Conservation (phyloP, 1,140 invertebrate genomes). For the Oryctes rhinoceros region DNA sequence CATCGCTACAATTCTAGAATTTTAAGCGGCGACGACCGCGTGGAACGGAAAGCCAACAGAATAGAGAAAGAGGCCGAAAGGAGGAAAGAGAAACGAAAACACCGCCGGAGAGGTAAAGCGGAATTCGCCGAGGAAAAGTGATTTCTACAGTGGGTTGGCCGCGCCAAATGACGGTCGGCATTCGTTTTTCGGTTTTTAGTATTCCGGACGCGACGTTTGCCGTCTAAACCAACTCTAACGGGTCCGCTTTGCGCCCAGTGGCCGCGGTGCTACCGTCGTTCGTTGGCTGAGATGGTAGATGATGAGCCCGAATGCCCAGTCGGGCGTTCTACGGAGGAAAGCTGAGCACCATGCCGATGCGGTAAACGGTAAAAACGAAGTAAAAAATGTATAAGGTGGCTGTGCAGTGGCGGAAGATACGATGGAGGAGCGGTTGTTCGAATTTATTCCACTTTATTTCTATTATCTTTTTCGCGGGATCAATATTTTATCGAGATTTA, state of each 20-base stretch:
- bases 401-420: background rate
- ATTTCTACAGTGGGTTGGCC: conserved; percentile 19
- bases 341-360: conserved; percentile 8
- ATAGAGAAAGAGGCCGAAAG: background rate
- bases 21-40: background rate
- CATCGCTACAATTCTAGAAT: background rate
- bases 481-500: background rate
- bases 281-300: background rate
- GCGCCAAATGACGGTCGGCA: conserved; percentile 10
- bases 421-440: background rate
- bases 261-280: background rate
- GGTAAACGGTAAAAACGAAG: background rate
- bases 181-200: conserved; percentile 11
- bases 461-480: background rate
- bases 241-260: background rate
- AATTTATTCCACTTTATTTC: conserved; percentile 8
- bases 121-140: background rate
- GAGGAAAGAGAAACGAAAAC: background rate
- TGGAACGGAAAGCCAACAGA: background rate
- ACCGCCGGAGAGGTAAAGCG: background rate
- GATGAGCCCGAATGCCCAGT: conserved; percentile 29
- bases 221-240: conserved; percentile 12
- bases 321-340: background rate
- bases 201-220: conserved; percentile 2
- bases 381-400: conserved; percentile 21